Evolutionary conservation across 2,888 invertebrate genomes (phyloP).

Genomic region (Gryllus longicercus): DNA sequence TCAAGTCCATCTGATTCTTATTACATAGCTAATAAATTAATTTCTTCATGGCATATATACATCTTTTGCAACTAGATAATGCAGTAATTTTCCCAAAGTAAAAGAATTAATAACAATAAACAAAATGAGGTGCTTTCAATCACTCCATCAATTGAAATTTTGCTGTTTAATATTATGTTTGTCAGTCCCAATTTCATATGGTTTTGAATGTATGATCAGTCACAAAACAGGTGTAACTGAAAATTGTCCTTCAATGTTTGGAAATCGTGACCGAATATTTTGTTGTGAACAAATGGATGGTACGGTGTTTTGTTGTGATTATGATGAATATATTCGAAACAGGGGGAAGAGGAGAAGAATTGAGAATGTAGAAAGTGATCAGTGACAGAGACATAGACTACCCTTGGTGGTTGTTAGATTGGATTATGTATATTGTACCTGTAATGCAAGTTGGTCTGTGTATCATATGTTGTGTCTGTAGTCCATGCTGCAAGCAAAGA

Average conservation of each 20-base stretch:
- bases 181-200: neutral
- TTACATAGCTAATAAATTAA: too few species aligned
- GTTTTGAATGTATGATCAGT: neutral
- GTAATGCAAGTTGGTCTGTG: neutral
- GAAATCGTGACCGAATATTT: neutral
- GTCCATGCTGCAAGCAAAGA: conserved; percentile 5
- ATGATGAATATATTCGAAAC: neutral
- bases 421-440: neutral
- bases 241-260: neutral
- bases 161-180: too few species aligned
- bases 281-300: conserved; percentile 9
- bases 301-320: neutral
- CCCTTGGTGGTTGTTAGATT: neutral
- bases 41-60: too few species aligned
- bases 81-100: too few species aligned
- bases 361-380: neutral
- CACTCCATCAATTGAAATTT: too few species aligned
- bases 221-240: neutral
- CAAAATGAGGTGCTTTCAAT: too few species aligned
- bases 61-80: too few species aligned
- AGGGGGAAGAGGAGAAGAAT: neutral
- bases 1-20: too few species aligned
- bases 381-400: neutral
- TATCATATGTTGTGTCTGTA: neutral
- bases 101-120: too few species aligned